Evolutionary conservation across 2,888 invertebrate species (phyloP).

Genomic region (Caenorhabditis zanzibari): DNA sequence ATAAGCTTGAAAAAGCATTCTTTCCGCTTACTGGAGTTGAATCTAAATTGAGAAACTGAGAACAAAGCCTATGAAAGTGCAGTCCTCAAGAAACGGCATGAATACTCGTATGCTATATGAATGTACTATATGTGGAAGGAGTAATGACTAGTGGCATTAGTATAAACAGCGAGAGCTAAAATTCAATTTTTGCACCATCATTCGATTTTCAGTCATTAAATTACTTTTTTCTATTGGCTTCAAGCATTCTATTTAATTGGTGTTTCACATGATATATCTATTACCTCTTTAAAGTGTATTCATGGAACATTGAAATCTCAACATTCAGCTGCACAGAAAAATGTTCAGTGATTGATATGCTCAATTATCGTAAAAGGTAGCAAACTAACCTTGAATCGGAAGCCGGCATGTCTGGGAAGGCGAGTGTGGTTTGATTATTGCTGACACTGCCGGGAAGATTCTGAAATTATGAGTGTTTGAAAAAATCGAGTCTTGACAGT

Average conservation of each 20-base stretch:
- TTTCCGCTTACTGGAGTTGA: too few species aligned
- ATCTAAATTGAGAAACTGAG: too few species aligned
- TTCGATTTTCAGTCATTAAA: slow-evolving; percentile 33
- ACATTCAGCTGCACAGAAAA: background rate
- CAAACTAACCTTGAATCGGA: slow-evolving; percentile 30
- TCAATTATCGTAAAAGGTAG: background rate
- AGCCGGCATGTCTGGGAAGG: slow-evolving; percentile 17
- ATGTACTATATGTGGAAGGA: too few species aligned
- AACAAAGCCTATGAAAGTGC: background rate
- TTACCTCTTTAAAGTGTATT: background rate
- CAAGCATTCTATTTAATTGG: slow-evolving; percentile 1
- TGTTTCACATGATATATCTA: background rate
- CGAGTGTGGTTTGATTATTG: slow-evolving; percentile 11
- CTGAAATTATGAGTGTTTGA: background rate
- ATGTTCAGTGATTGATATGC: too few species aligned
- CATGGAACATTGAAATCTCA: too few species aligned
- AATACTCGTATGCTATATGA: background rate
- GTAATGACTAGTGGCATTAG: background rate
- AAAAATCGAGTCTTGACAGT: background rate
- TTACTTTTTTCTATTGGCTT: background rate
- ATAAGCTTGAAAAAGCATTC: too few species aligned
- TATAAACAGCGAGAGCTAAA: background rate
- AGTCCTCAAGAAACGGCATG: background rate
- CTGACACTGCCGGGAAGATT: slow-evolving; percentile 6
- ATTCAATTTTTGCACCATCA: slow-evolving; percentile 6